Base-by-base conservation (phyloP, 2,797 vertebrate genomes). In the Gephyroberyx darwinii region DNA sequence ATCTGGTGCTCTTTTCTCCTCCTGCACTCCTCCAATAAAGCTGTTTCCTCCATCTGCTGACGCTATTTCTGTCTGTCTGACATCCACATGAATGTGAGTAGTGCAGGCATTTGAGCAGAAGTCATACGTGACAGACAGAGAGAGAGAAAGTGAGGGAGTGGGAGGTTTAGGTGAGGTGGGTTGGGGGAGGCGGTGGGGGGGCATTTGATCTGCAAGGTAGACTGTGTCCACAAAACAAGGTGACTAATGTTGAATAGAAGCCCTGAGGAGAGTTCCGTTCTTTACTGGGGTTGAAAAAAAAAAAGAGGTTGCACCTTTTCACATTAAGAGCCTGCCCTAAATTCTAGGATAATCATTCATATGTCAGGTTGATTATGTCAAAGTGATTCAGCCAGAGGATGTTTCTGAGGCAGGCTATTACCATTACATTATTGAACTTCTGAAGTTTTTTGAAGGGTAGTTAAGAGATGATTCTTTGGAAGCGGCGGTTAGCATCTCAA, bases 211-310 rank as follows among this genome's bases (percentile, higher is more conserved):
- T 31, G 65, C 37, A 73, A 79, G 71, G 67, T 71, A 71, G 71
- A 79, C 35, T 50, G 17, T 50, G 41, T 60, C 69, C 60, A 31
- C 50, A 79, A 64, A 84, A 71, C 78, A 75, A 74, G 61, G 75
- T 91, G 88, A 90, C 75, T 86, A 84, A 92, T 78, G 69, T 47
- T 65, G 63, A 80, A 66, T n/a, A 50, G 12, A 74, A 56, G 72
- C 58, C 84, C 75, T 0, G 5, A 79, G 84, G 84, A 73, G 31
- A 45, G 75, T 62, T 47, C 22, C 83, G 74, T 83, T 85, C 79
- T 84, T 71, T 47, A 33, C 62, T 16, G 35, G 33, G 63, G 55
- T 43, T 74, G 50, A 78, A 85, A 80, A 80, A 59, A 48, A 51
- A 85, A 80, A 80, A 59, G 52, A 51, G 68, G 53, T 61, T 57